Evolutionary conservation across 2,113 vertebrate genomes (phyloP).

Genomic region (Caloenas nicobarica): DNA sequence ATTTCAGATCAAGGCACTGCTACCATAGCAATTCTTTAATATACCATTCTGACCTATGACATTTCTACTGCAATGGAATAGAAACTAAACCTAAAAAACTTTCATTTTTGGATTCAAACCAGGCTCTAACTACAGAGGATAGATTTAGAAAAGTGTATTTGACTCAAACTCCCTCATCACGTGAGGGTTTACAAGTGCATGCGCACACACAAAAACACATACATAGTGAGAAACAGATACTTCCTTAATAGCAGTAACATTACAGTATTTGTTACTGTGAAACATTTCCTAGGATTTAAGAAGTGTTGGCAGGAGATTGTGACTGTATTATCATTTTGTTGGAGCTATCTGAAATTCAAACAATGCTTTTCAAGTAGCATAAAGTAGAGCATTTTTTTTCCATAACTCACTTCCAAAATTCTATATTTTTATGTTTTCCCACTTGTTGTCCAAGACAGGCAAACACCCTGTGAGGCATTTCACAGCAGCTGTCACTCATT

Average conservation of each 20-base stretch:
- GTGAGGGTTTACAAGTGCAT: background rate
- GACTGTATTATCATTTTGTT: background rate
- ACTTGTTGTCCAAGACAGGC: background rate
- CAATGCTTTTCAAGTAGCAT: background rate
- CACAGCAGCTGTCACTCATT: conserved; percentile 17
- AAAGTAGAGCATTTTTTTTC: background rate
- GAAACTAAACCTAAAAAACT: background rate
- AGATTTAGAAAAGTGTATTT: background rate
- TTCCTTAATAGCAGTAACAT: background rate
- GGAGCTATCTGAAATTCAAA: background rate
- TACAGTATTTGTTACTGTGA: background rate
- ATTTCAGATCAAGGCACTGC: background rate
- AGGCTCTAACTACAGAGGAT: background rate
- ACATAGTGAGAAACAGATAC: background rate
- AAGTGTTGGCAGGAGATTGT: background rate
- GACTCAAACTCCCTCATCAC: background rate
- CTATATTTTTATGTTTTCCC: background rate
- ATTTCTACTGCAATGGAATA: background rate
- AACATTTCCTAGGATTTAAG: background rate
- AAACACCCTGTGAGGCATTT: background rate
- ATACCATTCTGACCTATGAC: background rate
- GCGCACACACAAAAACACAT: background rate
- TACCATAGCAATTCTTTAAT: background rate
- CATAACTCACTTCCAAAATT: background rate
- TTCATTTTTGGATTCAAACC: background rate